A percentile compares a stretch with the other conserved stretches of the same genome.
These are phyloP conservation scores for Drosophila subsilvestris DNA, from an alignment of 2,888 invertebrate species.

Conservation along the genomic window DNA sequence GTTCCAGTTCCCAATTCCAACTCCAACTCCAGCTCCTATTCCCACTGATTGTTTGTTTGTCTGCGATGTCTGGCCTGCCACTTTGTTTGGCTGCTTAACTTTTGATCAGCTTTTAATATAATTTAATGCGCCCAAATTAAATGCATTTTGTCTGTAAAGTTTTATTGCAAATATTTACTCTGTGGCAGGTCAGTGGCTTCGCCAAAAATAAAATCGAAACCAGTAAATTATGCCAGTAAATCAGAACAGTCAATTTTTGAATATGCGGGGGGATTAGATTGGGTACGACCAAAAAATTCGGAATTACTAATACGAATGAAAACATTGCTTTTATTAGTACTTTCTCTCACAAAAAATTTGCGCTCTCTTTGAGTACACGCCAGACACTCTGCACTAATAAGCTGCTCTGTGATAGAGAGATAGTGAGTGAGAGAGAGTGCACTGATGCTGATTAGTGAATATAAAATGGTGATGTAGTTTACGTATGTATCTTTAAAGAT, in stretches of 20 bases:
- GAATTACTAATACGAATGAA: neutral
- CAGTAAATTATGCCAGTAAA: conserved; percentile 5
- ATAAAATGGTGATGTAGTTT: too few species aligned
- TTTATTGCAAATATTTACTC: conserved; percentile 40
- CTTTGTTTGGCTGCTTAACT: conserved; percentile 66
- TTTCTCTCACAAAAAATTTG: too few species aligned
- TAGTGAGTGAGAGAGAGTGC: too few species aligned
- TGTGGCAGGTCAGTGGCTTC: conserved; percentile 15
- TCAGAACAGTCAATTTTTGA: conserved; percentile 18
- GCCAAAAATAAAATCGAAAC: conserved; percentile 19
- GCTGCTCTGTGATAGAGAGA: too few species aligned
- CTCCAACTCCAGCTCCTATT: neutral
- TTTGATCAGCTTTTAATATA: conserved; percentile 74
- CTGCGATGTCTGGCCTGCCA: conserved; percentile 45
- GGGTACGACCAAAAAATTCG: neutral
- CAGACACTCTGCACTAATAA: too few species aligned
- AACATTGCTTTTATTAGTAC: too few species aligned
- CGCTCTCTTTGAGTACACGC: too few species aligned
- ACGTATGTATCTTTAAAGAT: too few species aligned
- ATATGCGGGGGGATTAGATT: conserved; percentile 13
- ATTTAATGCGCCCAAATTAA: conserved; percentile 46
- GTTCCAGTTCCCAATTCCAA: neutral
- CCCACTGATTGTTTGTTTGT: conserved; percentile 34
- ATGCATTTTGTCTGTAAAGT: conserved; percentile 74
- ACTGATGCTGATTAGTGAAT: too few species aligned